Evolutionary conservation across 2,888 invertebrate species (phyloP).

Genomic region (Lepidochrysops patricia): DNA sequence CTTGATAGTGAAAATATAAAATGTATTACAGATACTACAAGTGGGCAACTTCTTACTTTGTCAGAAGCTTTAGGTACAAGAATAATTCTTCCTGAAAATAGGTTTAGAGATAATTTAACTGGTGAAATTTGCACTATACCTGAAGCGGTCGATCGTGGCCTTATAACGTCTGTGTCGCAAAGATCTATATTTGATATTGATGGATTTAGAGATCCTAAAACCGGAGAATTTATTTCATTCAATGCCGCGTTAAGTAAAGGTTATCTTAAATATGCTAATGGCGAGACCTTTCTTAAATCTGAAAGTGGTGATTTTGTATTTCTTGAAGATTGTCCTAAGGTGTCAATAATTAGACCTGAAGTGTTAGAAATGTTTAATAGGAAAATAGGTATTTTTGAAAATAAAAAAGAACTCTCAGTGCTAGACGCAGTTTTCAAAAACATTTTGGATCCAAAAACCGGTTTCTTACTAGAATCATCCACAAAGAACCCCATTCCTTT

Average conservation of each 20-base stretch:
- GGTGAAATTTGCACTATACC: conserved; percentile 83
- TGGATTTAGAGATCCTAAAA: conserved; percentile 88
- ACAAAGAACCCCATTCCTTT: conserved; percentile 83
- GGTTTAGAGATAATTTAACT: conserved; percentile 83
- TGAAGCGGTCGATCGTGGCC: conserved; percentile 92
- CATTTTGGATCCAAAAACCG: conserved; percentile 90
- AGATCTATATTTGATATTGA: conserved; percentile 94
- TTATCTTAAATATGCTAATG: conserved; percentile 82
- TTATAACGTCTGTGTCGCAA: conserved; percentile 89
- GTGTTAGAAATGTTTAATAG: conserved; percentile 89
- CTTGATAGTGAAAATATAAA: conserved; percentile 88
- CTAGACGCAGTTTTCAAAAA: conserved; percentile 91
- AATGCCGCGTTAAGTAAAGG: conserved; percentile 86
- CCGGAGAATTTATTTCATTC: conserved; percentile 87
- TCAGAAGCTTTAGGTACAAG: conserved; percentile 88
- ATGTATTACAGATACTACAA: conserved; percentile 87
- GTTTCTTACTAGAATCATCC: conserved; percentile 85
- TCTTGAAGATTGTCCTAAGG: conserved; percentile 85
- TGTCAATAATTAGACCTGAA: conserved; percentile 87
- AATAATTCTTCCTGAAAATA: conserved; percentile 83
- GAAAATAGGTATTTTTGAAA: conserved; percentile 86
- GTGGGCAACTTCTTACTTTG: conserved; percentile 86
- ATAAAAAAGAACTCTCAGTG: conserved; percentile 85
- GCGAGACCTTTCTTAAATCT: conserved; percentile 82
- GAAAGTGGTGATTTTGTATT: conserved; percentile 84